Evolutionary conservation across 2,797 vertebrate species (phyloP), one percentile per base, ranked within the genome.

Genomic region (Heteromormyrus szaboi): DNA sequence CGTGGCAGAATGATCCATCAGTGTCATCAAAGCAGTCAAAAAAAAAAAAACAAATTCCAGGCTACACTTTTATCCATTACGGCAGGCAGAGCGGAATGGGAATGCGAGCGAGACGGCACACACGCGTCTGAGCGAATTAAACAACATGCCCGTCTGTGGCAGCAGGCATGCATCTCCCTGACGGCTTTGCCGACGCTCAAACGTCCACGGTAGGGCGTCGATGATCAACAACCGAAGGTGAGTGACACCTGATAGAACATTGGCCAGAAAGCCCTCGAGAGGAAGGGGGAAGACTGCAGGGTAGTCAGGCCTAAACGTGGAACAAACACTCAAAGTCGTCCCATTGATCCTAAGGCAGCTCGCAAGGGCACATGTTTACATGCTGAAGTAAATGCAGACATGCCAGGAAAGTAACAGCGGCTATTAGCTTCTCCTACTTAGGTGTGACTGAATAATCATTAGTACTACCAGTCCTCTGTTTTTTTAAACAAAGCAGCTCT

Each of bases 361-460:
- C 11, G 7, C 41, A 48, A 46, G 81, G 19, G 46, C 44, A 50
- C 62, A 88, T 93, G 93, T 95, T 95, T 94, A 94, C 93, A 94
- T 94, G 93, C 92, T 2, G 19, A 83, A 92, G 90, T 89, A 92
- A 50, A 29, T 22, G 5, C 19, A n/a, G 72, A 79, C 37, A 44
- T 6, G 0, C 37, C 72, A 79, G 37, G 2, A 84, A 84, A 2
- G 8, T 29, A 22, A 12, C 81, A 51, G n/a, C 65, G 29, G 85
- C 89, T 90, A 94, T 93, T 93, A 94, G 92, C 89, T 88, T 90
- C 91, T 92, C 90, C 91, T 89, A 88, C 90, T 92, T 68, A 81
- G 88, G 88, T 33, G n/a, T 51, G 68, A 91, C 90, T 89, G 92
- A 94, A 95, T 94, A 88, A 92, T 51, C 48, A 51, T 84, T 50